These are phyloP conservation scores for Trididemnum nubilum DNA, from an alignment of 23 tunicate species.

Conservation along the genomic window DNA sequence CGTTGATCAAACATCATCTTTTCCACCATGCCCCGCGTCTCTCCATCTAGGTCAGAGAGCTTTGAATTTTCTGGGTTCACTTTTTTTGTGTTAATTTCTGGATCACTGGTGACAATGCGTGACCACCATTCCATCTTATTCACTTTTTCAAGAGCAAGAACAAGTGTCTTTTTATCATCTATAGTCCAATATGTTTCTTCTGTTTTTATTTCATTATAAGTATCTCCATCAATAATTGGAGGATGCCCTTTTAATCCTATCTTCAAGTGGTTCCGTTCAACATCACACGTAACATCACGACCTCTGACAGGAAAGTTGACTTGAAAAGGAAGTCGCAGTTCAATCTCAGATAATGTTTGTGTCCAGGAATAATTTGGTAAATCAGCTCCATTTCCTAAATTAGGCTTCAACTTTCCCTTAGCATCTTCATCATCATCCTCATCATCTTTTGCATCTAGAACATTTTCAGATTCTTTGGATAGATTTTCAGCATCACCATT, in stretches of 20 bases:
- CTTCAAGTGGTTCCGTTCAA: slow-evolving; percentile 52
- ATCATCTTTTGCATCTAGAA: slow-evolving; percentile 37
- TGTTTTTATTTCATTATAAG: slow-evolving; percentile 75
- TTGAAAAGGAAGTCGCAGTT: slow-evolving; percentile 78
- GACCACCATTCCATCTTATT: slow-evolving; percentile 98
- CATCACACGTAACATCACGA: slow-evolving; percentile 81
- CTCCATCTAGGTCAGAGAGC: slow-evolving; percentile 90
- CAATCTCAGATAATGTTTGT: slow-evolving; percentile 89
- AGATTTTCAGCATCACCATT: slow-evolving; percentile 23
- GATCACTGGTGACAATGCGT: slow-evolving; percentile 75
- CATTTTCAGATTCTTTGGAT: slow-evolving; percentile 2
- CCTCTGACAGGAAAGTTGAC: slow-evolving; percentile 85
- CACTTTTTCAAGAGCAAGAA: slow-evolving; percentile 78
- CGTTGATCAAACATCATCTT: slow-evolving; percentile 99
- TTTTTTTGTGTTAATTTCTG: slow-evolving; percentile 86
- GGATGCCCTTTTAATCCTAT: slow-evolving; percentile 85
- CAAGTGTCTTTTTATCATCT: slow-evolving; percentile 55
- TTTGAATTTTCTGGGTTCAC: slow-evolving; percentile 96
- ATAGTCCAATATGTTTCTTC: slow-evolving; percentile 97
- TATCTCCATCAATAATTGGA: slow-evolving; percentile 75
- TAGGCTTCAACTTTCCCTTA: slow-evolving; percentile 92
- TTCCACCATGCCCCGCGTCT: slow-evolving; percentile 97
- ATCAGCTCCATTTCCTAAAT: slow-evolving; percentile 94
- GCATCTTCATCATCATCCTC: slow-evolving; percentile 94
- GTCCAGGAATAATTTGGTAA: slow-evolving; percentile 96